Conservation (phyloP, 1,140 invertebrate genomes). For the Euglossa dilemma region DNA sequence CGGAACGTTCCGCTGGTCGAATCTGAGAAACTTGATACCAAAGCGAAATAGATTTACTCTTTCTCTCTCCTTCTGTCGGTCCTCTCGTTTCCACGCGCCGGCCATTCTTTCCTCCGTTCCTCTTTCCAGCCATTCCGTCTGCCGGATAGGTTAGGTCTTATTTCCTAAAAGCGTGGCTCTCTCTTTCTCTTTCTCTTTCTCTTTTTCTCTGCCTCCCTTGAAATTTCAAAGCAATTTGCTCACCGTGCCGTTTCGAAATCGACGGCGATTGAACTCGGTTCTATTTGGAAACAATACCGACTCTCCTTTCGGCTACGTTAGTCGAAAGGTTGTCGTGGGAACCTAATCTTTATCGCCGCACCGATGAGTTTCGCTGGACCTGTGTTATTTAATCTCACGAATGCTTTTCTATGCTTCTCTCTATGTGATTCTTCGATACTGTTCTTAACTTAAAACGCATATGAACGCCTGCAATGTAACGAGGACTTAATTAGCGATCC, state of each 20-base stretch:
- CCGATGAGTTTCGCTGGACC: neutral
- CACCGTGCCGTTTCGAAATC: neutral
- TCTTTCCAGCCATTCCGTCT: neutral
- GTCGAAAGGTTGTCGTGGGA: neutral
- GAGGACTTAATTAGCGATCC: too few relatives aligned
- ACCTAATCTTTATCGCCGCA: neutral
- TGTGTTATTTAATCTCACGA: neutral
- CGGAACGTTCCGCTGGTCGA: neutral
- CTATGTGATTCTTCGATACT: neutral
- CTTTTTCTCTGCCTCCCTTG: too few relatives aligned
- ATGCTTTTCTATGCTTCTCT: too few relatives aligned
- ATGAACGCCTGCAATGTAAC: too few relatives aligned
- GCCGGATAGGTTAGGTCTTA: neutral
- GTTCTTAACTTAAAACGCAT: too few relatives aligned
- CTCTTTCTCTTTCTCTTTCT: neutral
- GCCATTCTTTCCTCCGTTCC: neutral
- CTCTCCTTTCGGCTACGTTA: neutral
- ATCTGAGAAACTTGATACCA: neutral
- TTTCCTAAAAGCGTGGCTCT: neutral
- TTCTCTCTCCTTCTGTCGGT: too few relatives aligned
- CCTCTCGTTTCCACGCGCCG: too few relatives aligned
- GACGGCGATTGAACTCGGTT: neutral
- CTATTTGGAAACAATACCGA: neutral
- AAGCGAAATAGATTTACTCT: neutral
- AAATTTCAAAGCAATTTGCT: conserved; percentile 17